Conservation (phyloP, 2,113 vertebrate species). For the Tachuris rubrigastra region DNA sequence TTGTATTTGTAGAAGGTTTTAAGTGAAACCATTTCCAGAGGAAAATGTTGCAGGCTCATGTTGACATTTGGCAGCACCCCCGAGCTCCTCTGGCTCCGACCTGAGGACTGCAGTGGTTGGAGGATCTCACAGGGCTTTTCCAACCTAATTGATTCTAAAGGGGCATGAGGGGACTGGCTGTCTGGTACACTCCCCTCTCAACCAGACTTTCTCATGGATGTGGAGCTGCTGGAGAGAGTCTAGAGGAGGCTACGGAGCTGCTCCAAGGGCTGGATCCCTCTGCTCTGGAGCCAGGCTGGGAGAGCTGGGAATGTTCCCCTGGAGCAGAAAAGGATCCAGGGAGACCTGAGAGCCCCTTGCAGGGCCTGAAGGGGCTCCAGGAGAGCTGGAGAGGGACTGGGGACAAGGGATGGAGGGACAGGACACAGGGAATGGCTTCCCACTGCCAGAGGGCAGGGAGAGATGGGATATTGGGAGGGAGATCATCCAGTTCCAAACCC, state of each 20-base stretch:
- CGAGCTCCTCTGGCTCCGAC: accelerated
- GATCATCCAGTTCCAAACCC: too few relatives aligned
- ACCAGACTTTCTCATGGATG: background rate
- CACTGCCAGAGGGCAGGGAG: too few relatives aligned
- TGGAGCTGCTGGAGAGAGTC: background rate
- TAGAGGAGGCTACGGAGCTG: background rate
- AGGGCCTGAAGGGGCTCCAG: background rate
- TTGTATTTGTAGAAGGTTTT: background rate
- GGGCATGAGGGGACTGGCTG: background rate
- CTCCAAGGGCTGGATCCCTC: background rate
- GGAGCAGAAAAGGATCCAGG: background rate
- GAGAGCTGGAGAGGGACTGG: background rate
- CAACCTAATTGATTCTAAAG: background rate
- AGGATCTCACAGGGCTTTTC: background rate
- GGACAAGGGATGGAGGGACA: background rate
- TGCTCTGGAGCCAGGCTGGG: background rate
- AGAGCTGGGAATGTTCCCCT: background rate
- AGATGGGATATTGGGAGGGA: background rate
- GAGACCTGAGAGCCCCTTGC: background rate
- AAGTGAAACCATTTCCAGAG: background rate
- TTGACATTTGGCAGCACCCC: background rate
- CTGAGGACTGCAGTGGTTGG: background rate
- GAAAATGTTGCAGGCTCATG: background rate
- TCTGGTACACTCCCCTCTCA: accelerated
- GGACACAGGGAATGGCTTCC: background rate